phyloP scores from a whole-genome alignment of 2,797 vertebrate species.

The Euphonia xanthogaster region DNA sequence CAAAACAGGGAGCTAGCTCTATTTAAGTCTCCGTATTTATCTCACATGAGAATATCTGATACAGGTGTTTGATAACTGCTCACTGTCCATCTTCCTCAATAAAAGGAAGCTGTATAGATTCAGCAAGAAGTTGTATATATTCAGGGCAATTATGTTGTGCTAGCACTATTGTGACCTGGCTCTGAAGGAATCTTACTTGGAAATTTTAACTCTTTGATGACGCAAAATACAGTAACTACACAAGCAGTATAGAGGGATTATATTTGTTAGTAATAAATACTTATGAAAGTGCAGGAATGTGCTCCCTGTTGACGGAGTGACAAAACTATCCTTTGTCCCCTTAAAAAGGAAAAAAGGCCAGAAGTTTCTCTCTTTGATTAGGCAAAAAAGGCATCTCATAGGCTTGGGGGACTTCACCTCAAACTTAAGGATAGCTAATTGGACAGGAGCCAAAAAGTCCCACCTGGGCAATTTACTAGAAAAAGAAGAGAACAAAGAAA shows the following conservation, averaged over 20 bases:
- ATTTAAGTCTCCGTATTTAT: neutral
- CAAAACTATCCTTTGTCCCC: too few species aligned
- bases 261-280: neutral
- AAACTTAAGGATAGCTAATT: too few species aligned
- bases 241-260: neutral
- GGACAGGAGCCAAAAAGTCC: too few species aligned
- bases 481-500: too few species aligned
- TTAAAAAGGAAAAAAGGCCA: too few species aligned
- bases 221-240: neutral
- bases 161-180: neutral
- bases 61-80: neutral
- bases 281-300: neutral
- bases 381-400: too few species aligned
- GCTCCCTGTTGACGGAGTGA: too few species aligned
- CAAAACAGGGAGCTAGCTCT: neutral
- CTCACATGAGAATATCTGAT: neutral
- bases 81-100: neutral
- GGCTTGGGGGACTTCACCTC: too few species aligned
- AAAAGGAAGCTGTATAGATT: neutral
- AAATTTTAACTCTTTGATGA: neutral
- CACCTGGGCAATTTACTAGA: too few species aligned
- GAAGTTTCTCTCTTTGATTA: too few species aligned
- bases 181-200: neutral
- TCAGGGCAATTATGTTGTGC: neutral
- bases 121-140: neutral